Evolutionary conservation across 2,113 vertebrate genomes (phyloP).

Genomic region (Grammomys dolichurus): DNA sequence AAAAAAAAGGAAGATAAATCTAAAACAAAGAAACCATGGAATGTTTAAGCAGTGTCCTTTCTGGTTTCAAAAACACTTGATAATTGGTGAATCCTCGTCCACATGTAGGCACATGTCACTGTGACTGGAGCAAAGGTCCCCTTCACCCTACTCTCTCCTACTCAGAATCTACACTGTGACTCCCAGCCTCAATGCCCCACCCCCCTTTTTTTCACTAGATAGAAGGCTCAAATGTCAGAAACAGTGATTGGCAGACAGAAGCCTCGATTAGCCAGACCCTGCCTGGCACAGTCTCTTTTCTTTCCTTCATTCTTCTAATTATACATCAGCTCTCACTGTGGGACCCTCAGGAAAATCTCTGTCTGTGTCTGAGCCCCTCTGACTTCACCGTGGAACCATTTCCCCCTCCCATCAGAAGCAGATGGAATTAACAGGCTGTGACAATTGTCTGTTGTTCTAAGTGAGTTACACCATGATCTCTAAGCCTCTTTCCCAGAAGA

Average conservation of each 20-base stretch:
- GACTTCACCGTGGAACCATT: slow-evolving; percentile 81
- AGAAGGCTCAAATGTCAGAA: neutral
- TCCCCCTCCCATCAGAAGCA: slow-evolving; percentile 74
- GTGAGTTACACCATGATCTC: slow-evolving; percentile 56
- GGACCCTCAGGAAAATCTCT: slow-evolving; percentile 68
- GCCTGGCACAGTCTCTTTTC: neutral
- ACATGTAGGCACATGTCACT: neutral
- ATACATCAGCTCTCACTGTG: slow-evolving; percentile 1
- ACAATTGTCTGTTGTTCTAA: slow-evolving; percentile 78
- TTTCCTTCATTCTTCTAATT: slow-evolving; percentile 69
- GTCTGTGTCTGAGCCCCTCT: slow-evolving; percentile 68
- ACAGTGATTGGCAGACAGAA: neutral
- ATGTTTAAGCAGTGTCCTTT: neutral
- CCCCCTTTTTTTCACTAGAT: neutral
- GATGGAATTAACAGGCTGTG: slow-evolving; percentile 76
- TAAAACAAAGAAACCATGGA: neutral
- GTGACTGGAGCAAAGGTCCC: neutral
- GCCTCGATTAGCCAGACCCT: slow-evolving; percentile 16
- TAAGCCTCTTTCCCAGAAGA: slow-evolving; percentile 76
- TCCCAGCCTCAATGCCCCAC: neutral
- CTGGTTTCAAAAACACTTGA: neutral
- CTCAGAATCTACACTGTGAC: neutral
- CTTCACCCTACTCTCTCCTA: neutral
- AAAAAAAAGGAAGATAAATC: neutral
- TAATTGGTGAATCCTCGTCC: neutral